Evolutionary conservation across 2,888 invertebrate species (phyloP).

Genomic region (Alcis repandata): DNA sequence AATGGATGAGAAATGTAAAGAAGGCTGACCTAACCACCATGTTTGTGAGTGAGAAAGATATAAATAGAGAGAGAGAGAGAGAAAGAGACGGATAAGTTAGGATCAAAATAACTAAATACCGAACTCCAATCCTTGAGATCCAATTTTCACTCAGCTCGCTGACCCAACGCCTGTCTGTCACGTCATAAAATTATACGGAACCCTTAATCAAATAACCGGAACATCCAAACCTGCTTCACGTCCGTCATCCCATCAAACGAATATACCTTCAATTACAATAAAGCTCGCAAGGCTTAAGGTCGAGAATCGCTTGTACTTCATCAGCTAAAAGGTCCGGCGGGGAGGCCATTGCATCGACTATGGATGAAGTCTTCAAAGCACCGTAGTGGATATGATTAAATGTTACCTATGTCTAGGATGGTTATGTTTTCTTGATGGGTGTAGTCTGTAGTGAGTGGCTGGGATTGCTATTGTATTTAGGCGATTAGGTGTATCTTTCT

Average conservation of each 20-base stretch:
- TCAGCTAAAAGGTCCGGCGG: constrained; percentile 71
- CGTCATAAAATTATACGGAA: constrained; percentile 46
- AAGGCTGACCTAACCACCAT: too few relatives aligned
- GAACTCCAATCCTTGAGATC: constrained; percentile 8
- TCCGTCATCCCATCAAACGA: constrained; percentile 43
- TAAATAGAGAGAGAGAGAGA: too few relatives aligned
- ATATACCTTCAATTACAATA: constrained; percentile 55
- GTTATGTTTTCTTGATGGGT: constrained; percentile 37
- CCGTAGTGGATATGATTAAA: constrained; percentile 47
- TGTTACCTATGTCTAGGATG: constrained; percentile 33
- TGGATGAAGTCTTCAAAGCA: constrained; percentile 64
- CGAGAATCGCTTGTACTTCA: constrained; percentile 61
- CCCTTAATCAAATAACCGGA: constrained; percentile 45
- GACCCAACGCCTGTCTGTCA: constrained; percentile 38
- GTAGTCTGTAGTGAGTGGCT: background rate
- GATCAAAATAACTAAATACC: background rate
- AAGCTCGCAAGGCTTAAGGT: constrained; percentile 57
- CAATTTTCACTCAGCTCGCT: constrained; percentile 23
- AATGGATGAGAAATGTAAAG: too few relatives aligned
- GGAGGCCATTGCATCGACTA: constrained; percentile 69
- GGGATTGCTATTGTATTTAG: constrained; percentile 1
- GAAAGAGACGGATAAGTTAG: too few relatives aligned
- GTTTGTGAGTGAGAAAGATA: too few relatives aligned
- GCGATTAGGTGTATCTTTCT: background rate
- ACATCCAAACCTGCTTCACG: constrained; percentile 40